phyloP scores from a whole-genome alignment of 2,113 vertebrate species.

The Coptodon bakossiorum region DNA sequence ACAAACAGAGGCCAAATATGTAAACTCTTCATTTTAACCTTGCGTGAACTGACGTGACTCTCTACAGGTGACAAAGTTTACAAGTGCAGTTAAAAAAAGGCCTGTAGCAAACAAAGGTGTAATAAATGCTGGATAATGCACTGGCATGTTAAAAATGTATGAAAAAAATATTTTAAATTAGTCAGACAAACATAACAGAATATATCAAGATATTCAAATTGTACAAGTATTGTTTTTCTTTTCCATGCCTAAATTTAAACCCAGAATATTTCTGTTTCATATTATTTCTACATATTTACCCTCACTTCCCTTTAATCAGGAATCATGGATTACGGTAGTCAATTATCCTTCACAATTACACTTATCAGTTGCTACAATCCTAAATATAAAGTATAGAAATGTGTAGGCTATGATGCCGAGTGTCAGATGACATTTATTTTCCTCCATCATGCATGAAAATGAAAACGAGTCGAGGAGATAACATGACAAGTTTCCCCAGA shows the following conservation, averaged over 20 bases:
- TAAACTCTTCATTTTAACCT: not conserved
- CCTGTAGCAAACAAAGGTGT: not conserved
- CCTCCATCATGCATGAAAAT: slow-evolving; percentile 45
- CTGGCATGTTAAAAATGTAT: not conserved
- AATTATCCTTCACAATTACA: not conserved
- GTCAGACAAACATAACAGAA: not conserved
- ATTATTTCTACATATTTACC: not conserved
- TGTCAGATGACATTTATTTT: not conserved
- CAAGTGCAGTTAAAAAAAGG: not conserved
- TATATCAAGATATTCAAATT: not conserved
- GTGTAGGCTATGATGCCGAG: not conserved
- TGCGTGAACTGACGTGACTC: not conserved
- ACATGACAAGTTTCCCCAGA: slow-evolving; percentile 12
- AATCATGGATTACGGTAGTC: not conserved
- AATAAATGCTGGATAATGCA: not conserved
- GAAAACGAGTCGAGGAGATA: slow-evolving; percentile 1
- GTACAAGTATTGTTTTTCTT: not conserved
- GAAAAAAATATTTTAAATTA: not conserved
- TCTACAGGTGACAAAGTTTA: not conserved
- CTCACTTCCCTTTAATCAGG: not conserved
- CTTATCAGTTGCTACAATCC: not conserved
- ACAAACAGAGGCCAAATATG: not conserved
- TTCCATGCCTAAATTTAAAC: not conserved
- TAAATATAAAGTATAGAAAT: not conserved
- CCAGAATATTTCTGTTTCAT: not conserved